Evolutionary conservation across 1,140 invertebrate genomes (phyloP), one percentile per base, ranked within the genome.

Genomic region (Lucilia sericata): DNA sequence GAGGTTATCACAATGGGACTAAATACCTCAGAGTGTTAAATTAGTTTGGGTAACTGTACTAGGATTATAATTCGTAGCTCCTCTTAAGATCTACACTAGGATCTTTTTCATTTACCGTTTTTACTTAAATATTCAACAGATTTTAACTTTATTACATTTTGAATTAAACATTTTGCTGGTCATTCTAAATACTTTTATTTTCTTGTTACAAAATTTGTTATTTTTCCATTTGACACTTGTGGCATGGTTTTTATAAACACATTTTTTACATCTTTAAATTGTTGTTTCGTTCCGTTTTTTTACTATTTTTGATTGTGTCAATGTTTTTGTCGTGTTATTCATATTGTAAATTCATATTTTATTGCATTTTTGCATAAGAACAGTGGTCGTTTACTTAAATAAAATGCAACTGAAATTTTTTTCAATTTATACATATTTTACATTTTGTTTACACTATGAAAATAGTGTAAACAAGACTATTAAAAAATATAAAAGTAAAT

Each of bases 201-300:
- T 70, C n/a, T 70, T 70, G n/a, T 70, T 21, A 70, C 14, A 60
- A n/a, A 70, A 70, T 25, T 70, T 70, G 65, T 70, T 70, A 47
- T 78, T 47, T 42, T 47, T 47, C 30, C 75, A 78, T 78, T 78
- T 78, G 75, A 78, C 75, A 78, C 75, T 78, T 78, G 75, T 78
- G 75, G 75, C 75, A 78, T 10, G 9, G 75, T 78, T 47, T 78
- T 78, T 78, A 78, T 78, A 78, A 78, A 78, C 17, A 42, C 34
- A 78, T 19, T 78, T 70, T 42, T 49, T 51, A 34, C 76, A 49
- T 80, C n/a, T 80, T 80, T 78, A 42, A 17, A 4, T 19, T 78
- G 75, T 42, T 30, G 25, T 30, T 30, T 30, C 25, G 8, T 47
- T 9, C 30, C 2, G n/a, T 49, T 51, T 21, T 51, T 51, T 21